A percentile compares a stretch with the other conserved stretches of the same genome.
Evolutionary conservation across 1,140 invertebrate genomes (phyloP).

Genomic region (Andrena cerasifolii): DNA sequence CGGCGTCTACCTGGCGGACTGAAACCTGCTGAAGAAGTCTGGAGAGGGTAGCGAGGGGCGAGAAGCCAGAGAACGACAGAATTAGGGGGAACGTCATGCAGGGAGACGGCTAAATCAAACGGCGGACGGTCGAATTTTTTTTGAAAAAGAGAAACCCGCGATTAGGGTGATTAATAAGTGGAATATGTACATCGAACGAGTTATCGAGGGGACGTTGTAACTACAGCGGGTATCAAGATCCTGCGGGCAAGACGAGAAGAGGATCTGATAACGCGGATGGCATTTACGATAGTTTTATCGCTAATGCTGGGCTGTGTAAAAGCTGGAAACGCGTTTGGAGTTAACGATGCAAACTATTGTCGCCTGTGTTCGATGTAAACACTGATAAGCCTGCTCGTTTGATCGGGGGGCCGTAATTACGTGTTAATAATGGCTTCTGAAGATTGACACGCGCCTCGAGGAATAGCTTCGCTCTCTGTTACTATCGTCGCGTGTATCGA

Average conservation of each 20-base stretch:
- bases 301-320: too few species aligned
- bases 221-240: slow-evolving; percentile 19
- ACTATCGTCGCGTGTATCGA: too few species aligned
- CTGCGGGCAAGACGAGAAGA: background rate
- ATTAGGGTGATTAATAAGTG: slow-evolving; percentile 32
- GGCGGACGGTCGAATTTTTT: too few species aligned
- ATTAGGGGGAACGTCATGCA: background rate
- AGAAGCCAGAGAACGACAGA: background rate
- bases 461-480: too few species aligned
- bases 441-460: background rate
- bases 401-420: background rate
- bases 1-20: slow-evolving; percentile 46
- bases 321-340: background rate
- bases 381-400: background rate
- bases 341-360: slow-evolving; percentile 1
- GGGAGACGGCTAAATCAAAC: too few species aligned
- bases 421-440: background rate
- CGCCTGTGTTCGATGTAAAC: background rate
- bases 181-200: slow-evolving; percentile 29
- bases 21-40: slow-evolving; percentile 43
- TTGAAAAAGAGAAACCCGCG: background rate
- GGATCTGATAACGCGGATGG: slow-evolving; percentile 31
- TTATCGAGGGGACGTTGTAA: slow-evolving; percentile 26
- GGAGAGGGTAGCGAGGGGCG: too few species aligned
- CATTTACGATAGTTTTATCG: slow-evolving; percentile 16